A percentile compares a stretch with the other conserved stretches of the same genome.
Conservation (phyloP, 2,888 invertebrate genomes). For the Pomacea canaliculata region DNA sequence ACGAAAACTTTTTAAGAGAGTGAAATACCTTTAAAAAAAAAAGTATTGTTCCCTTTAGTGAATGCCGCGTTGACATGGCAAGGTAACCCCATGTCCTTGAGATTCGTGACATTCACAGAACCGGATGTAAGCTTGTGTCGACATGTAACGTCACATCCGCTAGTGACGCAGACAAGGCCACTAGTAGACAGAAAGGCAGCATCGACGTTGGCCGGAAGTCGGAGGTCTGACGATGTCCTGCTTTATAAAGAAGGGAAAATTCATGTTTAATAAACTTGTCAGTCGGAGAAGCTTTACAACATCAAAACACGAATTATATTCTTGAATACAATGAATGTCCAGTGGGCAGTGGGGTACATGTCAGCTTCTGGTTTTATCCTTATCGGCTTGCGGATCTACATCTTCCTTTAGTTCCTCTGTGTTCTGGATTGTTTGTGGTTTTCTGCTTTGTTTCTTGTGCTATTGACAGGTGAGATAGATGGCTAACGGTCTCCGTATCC, state of each 20-base stretch:
- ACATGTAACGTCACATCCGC: constrained; percentile 17
- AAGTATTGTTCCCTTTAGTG: background rate
- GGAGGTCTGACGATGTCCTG: background rate
- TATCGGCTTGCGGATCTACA: too few species aligned
- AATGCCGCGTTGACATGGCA: constrained; percentile 30
- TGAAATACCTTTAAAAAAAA: constrained; percentile 16
- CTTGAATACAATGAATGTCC: too few species aligned
- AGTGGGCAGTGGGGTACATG: too few species aligned
- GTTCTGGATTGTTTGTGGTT: too few species aligned
- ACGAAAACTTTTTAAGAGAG: background rate
- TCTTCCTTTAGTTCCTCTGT: too few species aligned
- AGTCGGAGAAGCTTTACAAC: too few species aligned
- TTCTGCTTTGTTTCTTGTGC: too few species aligned
- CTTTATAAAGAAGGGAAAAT: background rate
- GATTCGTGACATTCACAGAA: background rate
- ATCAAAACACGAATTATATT: too few species aligned
- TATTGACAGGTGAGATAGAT: too few species aligned
- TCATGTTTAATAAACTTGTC: too few species aligned
- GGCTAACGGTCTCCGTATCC: too few species aligned
- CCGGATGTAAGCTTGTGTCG: background rate
- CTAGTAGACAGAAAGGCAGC: constrained; percentile 4
- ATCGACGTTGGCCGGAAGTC: constrained; percentile 1
- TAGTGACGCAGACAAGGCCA: constrained; percentile 5
- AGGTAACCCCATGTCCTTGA: constrained; percentile 26
- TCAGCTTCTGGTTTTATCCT: too few species aligned